Evolutionary conservation across 1,140 invertebrate species (phyloP).

Genomic region (Aphelenchoides fujianensis): DNA sequence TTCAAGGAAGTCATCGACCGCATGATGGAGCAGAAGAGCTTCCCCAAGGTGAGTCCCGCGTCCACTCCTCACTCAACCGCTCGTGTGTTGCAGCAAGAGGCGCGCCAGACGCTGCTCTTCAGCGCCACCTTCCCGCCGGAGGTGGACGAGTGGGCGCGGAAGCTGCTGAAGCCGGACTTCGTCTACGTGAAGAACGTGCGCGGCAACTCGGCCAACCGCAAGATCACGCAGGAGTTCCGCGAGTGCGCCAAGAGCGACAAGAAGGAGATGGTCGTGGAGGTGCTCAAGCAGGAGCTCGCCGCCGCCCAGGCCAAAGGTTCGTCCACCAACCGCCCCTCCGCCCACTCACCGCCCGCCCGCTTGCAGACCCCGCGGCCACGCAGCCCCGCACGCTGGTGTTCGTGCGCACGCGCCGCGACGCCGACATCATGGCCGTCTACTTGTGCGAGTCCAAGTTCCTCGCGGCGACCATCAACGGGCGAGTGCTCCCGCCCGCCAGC

Average conservation of each 20-base stretch:
- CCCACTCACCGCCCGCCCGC: too few relatives aligned
- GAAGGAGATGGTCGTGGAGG: conserved; percentile 63
- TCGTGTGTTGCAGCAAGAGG: too few relatives aligned
- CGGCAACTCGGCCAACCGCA: conserved; percentile 74
- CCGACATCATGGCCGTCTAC: conserved; percentile 79
- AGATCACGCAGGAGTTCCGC: conserved; percentile 79
- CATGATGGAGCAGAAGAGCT: neutral
- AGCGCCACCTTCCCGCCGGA: conserved; percentile 67
- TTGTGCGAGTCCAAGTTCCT: conserved; percentile 65
- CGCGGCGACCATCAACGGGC: conserved; percentile 29
- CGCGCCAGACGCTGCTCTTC: conserved; percentile 67
- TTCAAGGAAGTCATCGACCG: neutral
- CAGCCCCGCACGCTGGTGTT: conserved; percentile 75
- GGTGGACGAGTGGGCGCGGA: conserved; percentile 48
- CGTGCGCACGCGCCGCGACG: conserved; percentile 82
- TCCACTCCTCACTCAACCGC: conserved; percentile 28
- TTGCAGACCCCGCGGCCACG: conserved; percentile 62
- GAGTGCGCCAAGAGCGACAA: conserved; percentile 74
- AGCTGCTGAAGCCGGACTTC: conserved; percentile 2
- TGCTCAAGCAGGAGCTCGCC: neutral
- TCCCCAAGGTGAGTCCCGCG: neutral
- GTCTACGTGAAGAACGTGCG: conserved; percentile 4
- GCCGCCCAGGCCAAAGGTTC: too few relatives aligned
- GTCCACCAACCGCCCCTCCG: too few relatives aligned
- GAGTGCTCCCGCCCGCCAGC: neutral